phyloP scores from a whole-genome alignment of 2,113 vertebrate species.

The Scomber japonicus region DNA sequence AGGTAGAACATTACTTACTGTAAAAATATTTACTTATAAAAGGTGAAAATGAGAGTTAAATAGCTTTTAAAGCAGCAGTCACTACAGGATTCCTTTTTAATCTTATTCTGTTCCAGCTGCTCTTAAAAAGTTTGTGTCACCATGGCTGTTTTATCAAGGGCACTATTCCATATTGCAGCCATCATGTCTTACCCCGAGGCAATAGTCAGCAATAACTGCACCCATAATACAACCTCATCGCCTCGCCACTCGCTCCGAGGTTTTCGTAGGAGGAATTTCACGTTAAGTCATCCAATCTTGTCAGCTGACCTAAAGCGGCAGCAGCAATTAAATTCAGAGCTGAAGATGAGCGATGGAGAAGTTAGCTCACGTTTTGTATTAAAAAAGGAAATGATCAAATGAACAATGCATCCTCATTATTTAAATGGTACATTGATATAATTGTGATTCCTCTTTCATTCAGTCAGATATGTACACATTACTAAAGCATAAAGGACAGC shows the following conservation, averaged over 20 bases:
- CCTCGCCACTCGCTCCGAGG: neutral
- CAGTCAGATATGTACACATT: neutral
- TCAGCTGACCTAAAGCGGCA: neutral
- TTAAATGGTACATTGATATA: neutral
- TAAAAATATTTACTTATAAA: neutral
- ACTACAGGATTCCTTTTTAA: neutral
- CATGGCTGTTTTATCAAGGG: neutral
- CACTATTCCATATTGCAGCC: conserved; percentile 1
- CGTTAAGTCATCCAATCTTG: neutral
- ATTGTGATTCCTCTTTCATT: neutral
- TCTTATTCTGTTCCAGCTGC: conserved; percentile 3
- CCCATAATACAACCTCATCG: neutral
- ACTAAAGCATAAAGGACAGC: neutral
- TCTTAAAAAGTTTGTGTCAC: neutral
- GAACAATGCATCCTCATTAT: neutral
- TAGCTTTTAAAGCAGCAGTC: too few species aligned
- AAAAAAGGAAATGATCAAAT: neutral
- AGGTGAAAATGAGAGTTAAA: too few species aligned
- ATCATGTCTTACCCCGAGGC: neutral
- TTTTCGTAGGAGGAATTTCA: neutral
- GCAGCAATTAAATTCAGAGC: neutral
- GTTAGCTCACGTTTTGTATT: neutral
- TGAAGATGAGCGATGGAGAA: neutral
- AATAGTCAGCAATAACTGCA: conserved; percentile 9
- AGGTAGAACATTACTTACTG: neutral